Conservation (phyloP, 2,113 vertebrate genomes). For the Lycaon pictus region DNA sequence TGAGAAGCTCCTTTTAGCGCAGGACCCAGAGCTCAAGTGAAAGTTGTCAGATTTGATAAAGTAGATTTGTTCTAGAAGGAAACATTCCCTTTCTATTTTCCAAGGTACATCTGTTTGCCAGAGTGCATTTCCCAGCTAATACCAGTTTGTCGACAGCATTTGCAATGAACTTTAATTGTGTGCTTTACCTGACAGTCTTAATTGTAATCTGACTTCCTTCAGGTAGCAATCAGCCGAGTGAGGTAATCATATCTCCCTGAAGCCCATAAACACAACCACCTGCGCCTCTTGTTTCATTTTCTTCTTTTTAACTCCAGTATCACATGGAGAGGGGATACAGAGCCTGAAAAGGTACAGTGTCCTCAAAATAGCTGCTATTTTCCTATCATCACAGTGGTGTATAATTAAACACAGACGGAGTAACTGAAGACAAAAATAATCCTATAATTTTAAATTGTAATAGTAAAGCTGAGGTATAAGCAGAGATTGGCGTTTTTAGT, state of each 20-base stretch:
- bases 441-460: constrained; percentile 83
- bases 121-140: constrained; percentile 77
- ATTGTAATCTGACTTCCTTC: constrained; percentile 87
- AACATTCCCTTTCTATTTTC: constrained; percentile 83
- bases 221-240: constrained; percentile 86
- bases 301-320: constrained; percentile 77
- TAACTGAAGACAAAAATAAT: constrained; percentile 78
- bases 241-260: constrained; percentile 84
- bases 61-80: constrained; percentile 78
- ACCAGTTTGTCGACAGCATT: constrained; percentile 80
- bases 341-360: constrained; percentile 78
- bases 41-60: constrained; percentile 85
- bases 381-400: constrained; percentile 74
- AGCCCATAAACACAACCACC: constrained; percentile 85
- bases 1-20: constrained; percentile 71
- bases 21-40: constrained; percentile 76
- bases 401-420: constrained; percentile 87
- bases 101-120: constrained; percentile 84
- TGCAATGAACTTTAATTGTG: constrained; percentile 86
- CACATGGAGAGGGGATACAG: constrained; percentile 72
- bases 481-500: neutral
- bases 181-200: constrained; percentile 86
- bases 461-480: constrained; percentile 46
- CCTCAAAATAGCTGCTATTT: constrained; percentile 85
- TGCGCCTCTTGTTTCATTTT: constrained; percentile 67